Conservation (phyloP, 2,888 invertebrate genomes). For the Scrobipalpa costella region DNA sequence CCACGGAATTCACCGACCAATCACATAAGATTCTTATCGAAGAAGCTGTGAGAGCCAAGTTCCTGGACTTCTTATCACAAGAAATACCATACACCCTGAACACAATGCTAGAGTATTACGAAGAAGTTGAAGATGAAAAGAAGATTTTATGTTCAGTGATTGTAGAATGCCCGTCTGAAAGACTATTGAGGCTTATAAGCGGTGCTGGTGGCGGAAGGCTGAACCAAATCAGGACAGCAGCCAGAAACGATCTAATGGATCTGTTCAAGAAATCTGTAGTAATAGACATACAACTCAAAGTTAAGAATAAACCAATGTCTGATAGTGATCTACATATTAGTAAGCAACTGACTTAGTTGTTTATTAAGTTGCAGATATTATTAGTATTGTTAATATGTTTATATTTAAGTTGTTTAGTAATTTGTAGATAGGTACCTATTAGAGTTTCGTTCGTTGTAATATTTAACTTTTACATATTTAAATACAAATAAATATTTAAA, state of each 20-base stretch:
- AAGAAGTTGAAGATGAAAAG: slow-evolving; percentile 76
- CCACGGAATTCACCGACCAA: slow-evolving; percentile 87
- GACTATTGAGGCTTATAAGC: slow-evolving; percentile 84
- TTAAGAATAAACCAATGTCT: slow-evolving; percentile 36
- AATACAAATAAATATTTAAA: too few species aligned
- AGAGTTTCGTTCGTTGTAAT: neutral
- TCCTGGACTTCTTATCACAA: slow-evolving; percentile 90
- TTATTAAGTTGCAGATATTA: too few species aligned
- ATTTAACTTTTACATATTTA: neutral
- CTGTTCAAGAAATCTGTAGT: slow-evolving; percentile 83
- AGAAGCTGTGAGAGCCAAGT: slow-evolving; percentile 89
- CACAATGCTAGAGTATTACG: slow-evolving; percentile 84
- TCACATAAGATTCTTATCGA: slow-evolving; percentile 85
- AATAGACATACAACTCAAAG: slow-evolving; percentile 58
- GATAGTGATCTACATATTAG: too few species aligned
- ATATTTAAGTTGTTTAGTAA: neutral
- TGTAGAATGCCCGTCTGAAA: slow-evolving; percentile 83
- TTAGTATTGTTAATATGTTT: too few species aligned
- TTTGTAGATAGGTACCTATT: neutral
- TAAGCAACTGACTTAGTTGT: too few species aligned
- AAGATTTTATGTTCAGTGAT: slow-evolving; percentile 77
- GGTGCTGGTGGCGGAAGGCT: slow-evolving; percentile 86
- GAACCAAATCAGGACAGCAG: slow-evolving; percentile 84
- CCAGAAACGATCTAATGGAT: slow-evolving; percentile 83
- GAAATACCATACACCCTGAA: slow-evolving; percentile 92